phyloP scores from a whole-genome alignment of 2,888 invertebrate species.

The Eristalinus sepulchralis region DNA sequence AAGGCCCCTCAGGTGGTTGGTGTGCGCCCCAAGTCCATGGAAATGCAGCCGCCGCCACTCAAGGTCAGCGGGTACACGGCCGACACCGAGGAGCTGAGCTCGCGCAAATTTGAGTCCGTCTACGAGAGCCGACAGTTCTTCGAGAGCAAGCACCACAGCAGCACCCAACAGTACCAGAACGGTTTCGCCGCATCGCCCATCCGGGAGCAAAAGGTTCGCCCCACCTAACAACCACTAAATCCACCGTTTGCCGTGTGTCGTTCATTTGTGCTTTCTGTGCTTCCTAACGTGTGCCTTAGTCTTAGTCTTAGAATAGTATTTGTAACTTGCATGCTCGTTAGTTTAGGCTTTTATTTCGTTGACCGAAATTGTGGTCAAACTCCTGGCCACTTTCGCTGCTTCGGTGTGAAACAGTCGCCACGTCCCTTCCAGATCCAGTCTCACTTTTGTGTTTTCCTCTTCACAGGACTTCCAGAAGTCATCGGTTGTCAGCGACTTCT shows the following conservation, averaged over 20 bases:
- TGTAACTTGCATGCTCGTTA: conserved; percentile 16
- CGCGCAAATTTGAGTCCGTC: conserved; percentile 76
- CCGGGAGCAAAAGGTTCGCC: conserved; percentile 79
- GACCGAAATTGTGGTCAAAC: neutral
- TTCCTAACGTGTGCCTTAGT: conserved; percentile 1
- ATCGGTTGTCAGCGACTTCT: conserved; percentile 82
- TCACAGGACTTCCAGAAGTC: conserved; percentile 82
- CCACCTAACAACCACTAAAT: conserved; percentile 21
- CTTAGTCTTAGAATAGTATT: neutral
- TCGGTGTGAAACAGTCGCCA: neutral
- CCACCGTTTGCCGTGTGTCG: neutral
- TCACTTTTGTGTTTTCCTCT: neutral
- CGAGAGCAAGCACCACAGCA: conserved; percentile 71
- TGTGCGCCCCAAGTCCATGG: conserved; percentile 82
- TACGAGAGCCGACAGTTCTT: conserved; percentile 76
- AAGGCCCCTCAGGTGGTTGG: conserved; percentile 81
- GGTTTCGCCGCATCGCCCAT: conserved; percentile 73
- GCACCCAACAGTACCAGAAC: conserved; percentile 72
- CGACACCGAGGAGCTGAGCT: conserved; percentile 85
- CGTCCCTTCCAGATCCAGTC: neutral
- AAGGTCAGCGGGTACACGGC: conserved; percentile 85
- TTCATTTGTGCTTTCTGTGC: neutral
- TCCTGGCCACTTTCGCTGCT: neutral
- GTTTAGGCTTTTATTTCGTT: conserved; percentile 4
- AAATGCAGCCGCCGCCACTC: conserved; percentile 81